These are phyloP conservation scores for Cyphomyrus plagiostoma DNA, from an alignment of 2,113 vertebrate species.

Conservation along the genomic window DNA sequence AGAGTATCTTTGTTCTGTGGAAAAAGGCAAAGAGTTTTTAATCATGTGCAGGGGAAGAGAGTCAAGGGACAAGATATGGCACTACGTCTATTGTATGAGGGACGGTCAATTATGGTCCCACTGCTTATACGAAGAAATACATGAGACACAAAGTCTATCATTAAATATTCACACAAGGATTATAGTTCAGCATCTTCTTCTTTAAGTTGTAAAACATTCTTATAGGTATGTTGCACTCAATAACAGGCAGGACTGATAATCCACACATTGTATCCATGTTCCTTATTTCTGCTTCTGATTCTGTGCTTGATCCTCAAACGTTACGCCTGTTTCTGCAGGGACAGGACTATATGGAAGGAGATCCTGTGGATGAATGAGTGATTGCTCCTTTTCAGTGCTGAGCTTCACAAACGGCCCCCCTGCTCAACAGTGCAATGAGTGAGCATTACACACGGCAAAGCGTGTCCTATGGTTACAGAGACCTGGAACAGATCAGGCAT, in stretches of 20 bases:
- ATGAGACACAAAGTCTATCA: background rate
- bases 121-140: background rate
- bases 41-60: background rate
- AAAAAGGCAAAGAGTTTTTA: background rate
- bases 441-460: background rate
- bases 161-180: background rate
- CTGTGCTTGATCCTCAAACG: background rate
- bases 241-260: background rate
- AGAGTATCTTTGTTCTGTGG: background rate
- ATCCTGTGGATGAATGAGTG: background rate
- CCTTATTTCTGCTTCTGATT: background rate
- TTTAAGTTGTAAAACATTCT: background rate
- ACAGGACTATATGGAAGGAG: background rate
- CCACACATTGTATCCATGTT: background rate
- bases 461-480: background rate
- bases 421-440: background rate
- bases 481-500: background rate
- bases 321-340: background rate
- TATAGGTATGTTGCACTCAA: background rate
- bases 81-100: background rate
- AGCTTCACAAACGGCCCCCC: background rate
- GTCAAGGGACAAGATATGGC: background rate
- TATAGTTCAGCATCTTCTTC: background rate
- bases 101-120: background rate
- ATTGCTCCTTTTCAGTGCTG: background rate